Base-by-base conservation (phyloP, 92 coral and sea anemone genomes). In the Galaxea fascicularis region DNA sequence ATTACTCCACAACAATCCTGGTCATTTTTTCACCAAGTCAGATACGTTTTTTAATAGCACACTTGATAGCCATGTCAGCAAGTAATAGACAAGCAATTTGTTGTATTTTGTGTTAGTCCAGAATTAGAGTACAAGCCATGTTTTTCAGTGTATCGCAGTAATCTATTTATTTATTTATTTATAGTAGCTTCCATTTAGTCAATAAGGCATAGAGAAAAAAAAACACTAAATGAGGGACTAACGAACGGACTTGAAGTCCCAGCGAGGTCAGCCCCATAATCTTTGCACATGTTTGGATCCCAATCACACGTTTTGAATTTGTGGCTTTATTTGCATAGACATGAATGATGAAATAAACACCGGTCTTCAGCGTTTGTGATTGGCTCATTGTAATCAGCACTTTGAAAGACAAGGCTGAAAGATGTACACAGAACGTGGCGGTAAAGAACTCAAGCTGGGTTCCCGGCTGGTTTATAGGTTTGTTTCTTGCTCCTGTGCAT, bases 1-100 rank as follows among this genome's bases (percentile, higher is more conserved):
- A 90, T 85, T 51, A 26, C 87, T 35, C 52, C 59, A 65, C 71
- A 10, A 31, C 69, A 78, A 26, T 86, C 80, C 53, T 22, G 18
- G 16, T 77, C 64, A 31, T 86, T 76, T 60, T 86, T 70, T 41
- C 78, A 63, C 72, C 85, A 86, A 64, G 69, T 67, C 54, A 85
- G 81, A 20, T 86, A 78, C 66, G 16, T 73, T 44, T 82, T 30
- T 15, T 66, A 29, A 66, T 66, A 63, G 68, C 68, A 63, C 68
- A 63, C 12, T 8, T 63, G 68, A 63, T 63, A 63, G 17, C 68
- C 68, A 63, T 63, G 68, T 63, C 31, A 16, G 68, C 35, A 63
- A 35, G 68, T 63, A 24, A 63, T 63, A 63, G 68, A 63, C 68
- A 63, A 63, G 68, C 68, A 63, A 63, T 63, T 24, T 63, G 30